These are phyloP conservation scores for Eurystomus glaucurus DNA, from an alignment of 2,797 vertebrate genomes.

Conservation along the genomic window DNA sequence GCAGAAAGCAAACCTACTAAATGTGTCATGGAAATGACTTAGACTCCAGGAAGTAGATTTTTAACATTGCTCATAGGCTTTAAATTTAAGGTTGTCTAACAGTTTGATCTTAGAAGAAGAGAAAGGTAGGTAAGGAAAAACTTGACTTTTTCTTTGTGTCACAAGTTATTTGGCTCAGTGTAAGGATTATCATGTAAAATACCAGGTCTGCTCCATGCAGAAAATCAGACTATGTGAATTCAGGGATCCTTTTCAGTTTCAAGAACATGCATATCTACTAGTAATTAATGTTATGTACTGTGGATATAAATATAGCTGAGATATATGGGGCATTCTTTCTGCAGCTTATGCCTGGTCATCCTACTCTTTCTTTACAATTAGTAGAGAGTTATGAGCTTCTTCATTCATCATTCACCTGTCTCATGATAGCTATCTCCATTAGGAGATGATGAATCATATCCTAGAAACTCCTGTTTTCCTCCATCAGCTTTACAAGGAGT, in stretches of 20 bases:
- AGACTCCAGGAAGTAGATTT: background rate
- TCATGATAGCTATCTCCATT: background rate
- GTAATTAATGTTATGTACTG: background rate
- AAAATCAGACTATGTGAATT: background rate
- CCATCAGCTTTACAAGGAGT: background rate
- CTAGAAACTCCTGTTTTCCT: background rate
- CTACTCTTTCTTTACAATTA: background rate
- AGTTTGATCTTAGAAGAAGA: background rate
- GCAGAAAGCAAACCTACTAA: background rate
- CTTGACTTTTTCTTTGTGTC: accelerated
- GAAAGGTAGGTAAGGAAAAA: background rate
- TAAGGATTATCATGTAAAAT: background rate
- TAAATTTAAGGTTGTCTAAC: background rate
- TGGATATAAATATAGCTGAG: background rate
- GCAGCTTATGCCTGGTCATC: background rate
- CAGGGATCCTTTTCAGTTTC: background rate
- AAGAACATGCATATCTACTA: background rate
- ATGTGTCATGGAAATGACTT: background rate
- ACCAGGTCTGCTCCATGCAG: background rate
- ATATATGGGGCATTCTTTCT: background rate
- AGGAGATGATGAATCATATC: background rate
- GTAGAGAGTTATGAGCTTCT: background rate
- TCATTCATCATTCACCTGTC: background rate
- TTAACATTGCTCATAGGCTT: background rate
- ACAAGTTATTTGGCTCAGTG: background rate